These are phyloP conservation scores for Agrypnia vestita DNA, from an alignment of 1,140 invertebrate genomes.

Conservation along the genomic window DNA sequence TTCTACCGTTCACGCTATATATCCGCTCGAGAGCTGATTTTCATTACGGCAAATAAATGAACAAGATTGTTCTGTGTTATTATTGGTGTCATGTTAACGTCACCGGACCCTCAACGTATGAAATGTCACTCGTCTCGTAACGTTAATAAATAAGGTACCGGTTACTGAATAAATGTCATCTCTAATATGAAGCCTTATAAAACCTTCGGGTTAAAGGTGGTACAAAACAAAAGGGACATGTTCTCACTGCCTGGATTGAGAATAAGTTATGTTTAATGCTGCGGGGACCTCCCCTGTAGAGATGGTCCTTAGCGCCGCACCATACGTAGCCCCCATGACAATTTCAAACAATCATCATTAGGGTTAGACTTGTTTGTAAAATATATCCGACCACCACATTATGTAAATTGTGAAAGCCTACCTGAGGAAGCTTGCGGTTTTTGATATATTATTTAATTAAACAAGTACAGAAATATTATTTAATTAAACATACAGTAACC, in stretches of 20 bases:
- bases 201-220: slow-evolving; percentile 43
- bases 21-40: no score
- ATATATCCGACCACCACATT: no score
- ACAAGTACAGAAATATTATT: no score
- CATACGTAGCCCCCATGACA: slow-evolving; percentile 23
- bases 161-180: slow-evolving; percentile 47
- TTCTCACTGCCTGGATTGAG: slow-evolving; percentile 30
- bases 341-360: slow-evolving; percentile 10
- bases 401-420: no score
- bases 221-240: slow-evolving; percentile 50
- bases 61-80: no score
- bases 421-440: no score
- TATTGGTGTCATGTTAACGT: no score
- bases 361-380: slow-evolving; percentile 15
- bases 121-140: slow-evolving; percentile 15
- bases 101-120: not conserved
- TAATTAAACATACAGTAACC: no score
- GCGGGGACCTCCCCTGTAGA: slow-evolving; percentile 33
- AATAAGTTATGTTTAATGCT: slow-evolving; percentile 21
- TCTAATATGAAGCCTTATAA: slow-evolving; percentile 55
- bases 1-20: no score
- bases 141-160: slow-evolving; percentile 31
- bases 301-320: slow-evolving; percentile 38
- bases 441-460: no score
- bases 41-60: no score